These are phyloP conservation scores for Pseudoatta argentina DNA, from an alignment of 1,140 invertebrate genomes.

Conservation along the genomic window DNA sequence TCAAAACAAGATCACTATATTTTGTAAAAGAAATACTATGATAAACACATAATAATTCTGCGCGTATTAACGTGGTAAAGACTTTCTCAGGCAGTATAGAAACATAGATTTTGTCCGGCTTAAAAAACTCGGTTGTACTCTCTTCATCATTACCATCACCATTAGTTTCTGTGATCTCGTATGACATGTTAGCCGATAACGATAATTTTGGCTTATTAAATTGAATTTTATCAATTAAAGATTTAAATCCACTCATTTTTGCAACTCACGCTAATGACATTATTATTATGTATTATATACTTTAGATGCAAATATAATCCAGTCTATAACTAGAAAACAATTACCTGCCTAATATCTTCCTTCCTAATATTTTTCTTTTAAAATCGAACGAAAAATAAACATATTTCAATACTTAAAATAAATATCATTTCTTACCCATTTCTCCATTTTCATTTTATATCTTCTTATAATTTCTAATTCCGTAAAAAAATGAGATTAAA, in stretches of 20 bases:
- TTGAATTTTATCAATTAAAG: conserved; percentile 37
- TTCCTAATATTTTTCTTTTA: no score
- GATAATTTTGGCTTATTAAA: conserved; percentile 67
- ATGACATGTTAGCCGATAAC: conserved; percentile 33
- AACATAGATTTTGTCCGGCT: conserved; percentile 26
- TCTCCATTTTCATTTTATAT: no score
- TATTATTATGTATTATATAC: conserved; percentile 83
- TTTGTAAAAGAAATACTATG: neutral
- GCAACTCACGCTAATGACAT: conserved; percentile 81
- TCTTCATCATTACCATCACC: conserved; percentile 14
- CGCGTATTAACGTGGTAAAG: conserved; percentile 1
- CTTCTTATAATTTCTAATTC: no score
- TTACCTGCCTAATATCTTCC: no score
- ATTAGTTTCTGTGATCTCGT: neutral
- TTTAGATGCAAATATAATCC: conserved; percentile 84
- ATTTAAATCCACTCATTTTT: conserved; percentile 63
- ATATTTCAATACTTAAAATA: no score
- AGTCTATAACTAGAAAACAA: conserved; percentile 77
- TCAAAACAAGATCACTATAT: neutral
- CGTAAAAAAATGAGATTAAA: no score
- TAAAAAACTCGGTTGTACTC: neutral
- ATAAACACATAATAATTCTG: neutral
- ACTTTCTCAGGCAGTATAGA: conserved; percentile 7
- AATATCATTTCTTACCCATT: no score
- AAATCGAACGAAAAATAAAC: no score